These are phyloP conservation scores for Archaeoteleia sp. DNA, from an alignment of 2,888 invertebrate species.

Conservation along the genomic window DNA sequence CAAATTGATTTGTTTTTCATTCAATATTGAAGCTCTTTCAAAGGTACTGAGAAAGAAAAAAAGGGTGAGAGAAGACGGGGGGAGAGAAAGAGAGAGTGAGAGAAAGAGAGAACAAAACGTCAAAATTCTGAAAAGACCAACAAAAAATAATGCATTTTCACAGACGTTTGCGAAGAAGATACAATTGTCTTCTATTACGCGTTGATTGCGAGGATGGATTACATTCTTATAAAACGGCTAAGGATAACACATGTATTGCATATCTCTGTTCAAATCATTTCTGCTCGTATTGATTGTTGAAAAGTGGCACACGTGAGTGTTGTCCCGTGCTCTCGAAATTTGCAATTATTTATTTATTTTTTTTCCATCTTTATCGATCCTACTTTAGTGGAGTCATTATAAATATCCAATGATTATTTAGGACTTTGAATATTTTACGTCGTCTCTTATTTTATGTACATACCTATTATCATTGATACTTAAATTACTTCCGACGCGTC, in stretches of 20 bases:
- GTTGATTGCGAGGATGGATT: constrained; percentile 60
- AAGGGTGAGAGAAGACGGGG: constrained; percentile 31
- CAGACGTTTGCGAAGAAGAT: constrained; percentile 46
- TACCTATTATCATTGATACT: constrained; percentile 67
- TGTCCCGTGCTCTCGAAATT: constrained; percentile 31
- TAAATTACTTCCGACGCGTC: constrained; percentile 63
- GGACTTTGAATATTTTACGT: constrained; percentile 69
- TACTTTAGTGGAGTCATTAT: constrained; percentile 66
- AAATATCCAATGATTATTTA: constrained; percentile 72
- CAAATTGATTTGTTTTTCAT: too few species aligned
- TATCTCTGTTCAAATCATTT: constrained; percentile 52
- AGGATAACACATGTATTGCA: constrained; percentile 69
- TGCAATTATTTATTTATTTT: constrained; percentile 29
- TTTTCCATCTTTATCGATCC: constrained; percentile 55
- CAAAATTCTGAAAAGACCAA: constrained; percentile 12
- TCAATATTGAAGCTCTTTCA: too few species aligned
- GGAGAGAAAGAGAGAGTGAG: constrained; percentile 23
- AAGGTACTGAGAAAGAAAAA: constrained; percentile 26
- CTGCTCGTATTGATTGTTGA: too few species aligned
- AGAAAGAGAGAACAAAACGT: constrained; percentile 13
- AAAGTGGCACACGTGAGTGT: constrained; percentile 25
- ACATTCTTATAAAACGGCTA: constrained; percentile 69
- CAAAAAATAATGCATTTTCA: constrained; percentile 37
- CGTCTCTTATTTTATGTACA: constrained; percentile 71
- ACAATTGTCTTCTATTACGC: constrained; percentile 54